Evolutionary conservation across 2,113 vertebrate genomes (phyloP).

Genomic region (Elephantulus edwardii): DNA sequence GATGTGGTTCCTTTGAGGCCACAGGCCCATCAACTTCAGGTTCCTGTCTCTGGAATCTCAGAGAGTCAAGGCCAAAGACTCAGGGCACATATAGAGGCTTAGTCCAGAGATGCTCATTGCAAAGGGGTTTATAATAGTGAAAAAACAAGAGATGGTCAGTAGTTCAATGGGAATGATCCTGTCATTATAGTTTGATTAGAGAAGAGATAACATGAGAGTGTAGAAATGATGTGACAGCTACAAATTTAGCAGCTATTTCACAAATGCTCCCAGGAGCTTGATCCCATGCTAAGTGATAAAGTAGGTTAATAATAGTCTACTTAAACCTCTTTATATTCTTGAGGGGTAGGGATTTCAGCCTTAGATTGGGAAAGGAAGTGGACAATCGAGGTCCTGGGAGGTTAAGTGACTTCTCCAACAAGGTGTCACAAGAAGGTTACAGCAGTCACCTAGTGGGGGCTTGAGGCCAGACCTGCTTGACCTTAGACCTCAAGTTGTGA

Average conservation of each 20-base stretch:
- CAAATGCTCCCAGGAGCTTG: not conserved
- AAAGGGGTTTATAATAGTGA: not conserved
- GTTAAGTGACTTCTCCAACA: not conserved
- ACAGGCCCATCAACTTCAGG: not conserved
- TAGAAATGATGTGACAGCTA: not conserved
- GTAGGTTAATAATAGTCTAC: not conserved
- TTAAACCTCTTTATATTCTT: not conserved
- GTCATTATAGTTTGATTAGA: not conserved
- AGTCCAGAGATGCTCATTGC: not conserved
- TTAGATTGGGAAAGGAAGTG: not conserved
- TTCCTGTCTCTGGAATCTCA: not conserved
- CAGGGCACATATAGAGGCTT: not conserved
- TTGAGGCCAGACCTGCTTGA: not conserved
- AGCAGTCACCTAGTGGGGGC: not conserved
- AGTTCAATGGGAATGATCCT: not conserved
- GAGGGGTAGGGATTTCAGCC: not conserved
- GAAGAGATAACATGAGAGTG: not conserved
- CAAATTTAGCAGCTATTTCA: not conserved
- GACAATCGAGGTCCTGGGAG: not conserved
- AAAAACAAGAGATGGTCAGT: not conserved
- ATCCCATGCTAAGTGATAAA: not conserved
- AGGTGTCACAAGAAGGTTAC: not conserved
- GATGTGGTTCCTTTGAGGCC: not conserved
- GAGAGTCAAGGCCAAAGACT: not conserved
- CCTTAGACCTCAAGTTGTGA: not conserved